Conservation (phyloP, 2,113 vertebrate genomes). For the Chionis minor region DNA sequence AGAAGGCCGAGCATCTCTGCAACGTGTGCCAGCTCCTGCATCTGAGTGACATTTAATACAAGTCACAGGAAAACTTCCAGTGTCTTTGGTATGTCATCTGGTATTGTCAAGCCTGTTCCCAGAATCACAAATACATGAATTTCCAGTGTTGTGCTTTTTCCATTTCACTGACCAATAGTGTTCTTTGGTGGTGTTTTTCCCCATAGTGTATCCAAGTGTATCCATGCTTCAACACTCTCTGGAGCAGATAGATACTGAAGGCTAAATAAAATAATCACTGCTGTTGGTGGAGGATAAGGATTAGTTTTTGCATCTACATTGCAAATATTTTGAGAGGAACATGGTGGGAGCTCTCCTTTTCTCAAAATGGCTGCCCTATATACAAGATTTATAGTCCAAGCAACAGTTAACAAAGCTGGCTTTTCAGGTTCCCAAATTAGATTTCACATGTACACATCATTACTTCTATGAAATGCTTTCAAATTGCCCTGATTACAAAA, state of each 20-base stretch:
- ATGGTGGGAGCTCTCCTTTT: background rate
- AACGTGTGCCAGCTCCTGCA: background rate
- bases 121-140: background rate
- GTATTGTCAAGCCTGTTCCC: background rate
- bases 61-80: background rate
- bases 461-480: slow-evolving; percentile 27
- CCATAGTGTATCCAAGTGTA: background rate
- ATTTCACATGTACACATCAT: background rate
- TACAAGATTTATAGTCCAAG: background rate
- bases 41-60: background rate
- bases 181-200: background rate
- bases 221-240: background rate
- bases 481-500: slow-evolving; percentile 32
- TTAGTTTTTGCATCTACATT: background rate
- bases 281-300: background rate
- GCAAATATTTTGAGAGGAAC: background rate
- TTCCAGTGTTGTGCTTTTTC: background rate
- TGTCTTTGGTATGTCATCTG: background rate
- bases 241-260: background rate
- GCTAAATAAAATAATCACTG: background rate
- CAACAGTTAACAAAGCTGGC: background rate
- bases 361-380: background rate
- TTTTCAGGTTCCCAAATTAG: slow-evolving; percentile 1
- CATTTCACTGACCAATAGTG: background rate
- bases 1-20: background rate